Evolutionary conservation across 1,140 invertebrate species (phyloP), one percentile per base, ranked within the genome.

Genomic region (Drosophila mayri): DNA sequence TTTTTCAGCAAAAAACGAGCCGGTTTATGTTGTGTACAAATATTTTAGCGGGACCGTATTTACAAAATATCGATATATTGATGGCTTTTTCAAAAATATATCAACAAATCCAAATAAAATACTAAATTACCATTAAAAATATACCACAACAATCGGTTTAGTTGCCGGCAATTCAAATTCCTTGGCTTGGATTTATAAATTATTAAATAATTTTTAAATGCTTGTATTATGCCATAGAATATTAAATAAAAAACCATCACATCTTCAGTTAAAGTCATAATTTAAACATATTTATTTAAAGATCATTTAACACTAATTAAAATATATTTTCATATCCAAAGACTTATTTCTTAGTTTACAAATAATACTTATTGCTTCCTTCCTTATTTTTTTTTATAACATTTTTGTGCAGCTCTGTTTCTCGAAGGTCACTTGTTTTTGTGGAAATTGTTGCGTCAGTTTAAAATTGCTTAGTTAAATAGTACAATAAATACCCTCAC

Each of bases 281-380:
- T 46, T 68, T 55, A 37, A 59, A 40, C 35, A 38, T 65, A 43
- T 22, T 65, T n/a, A 59, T 71, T 71, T 49, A 41, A 37, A 20
- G n/a, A 14, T 59, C n/a, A 20, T 44, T 72, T 72, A 72, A 0
- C 41, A n/a, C 22, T 58, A 58, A 41, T 40, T 71, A 59, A 72
- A 72, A 50, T 59, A 71, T 66, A 8, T 9, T 37, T 40, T 28
- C 22, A n/a, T 58, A 58, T 59, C 14, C 11, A 50, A 55, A 40
- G 12, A 22, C 66, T 71, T 72, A 71, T 3, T 1, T 38, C 37
- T 59, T 41, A 71, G n/a, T 47, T 49, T 71, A 71, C 12, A 60
- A 60, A 49, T 72, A 72, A 71, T 72, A 72, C 68, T 72, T 72
- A 50, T 59, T 72, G 43, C 22, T 71, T 41, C 14, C 62, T 58